phyloP scores from a whole-genome alignment of 1,140 invertebrate genomes.

The Episyrphus balteatus region DNA sequence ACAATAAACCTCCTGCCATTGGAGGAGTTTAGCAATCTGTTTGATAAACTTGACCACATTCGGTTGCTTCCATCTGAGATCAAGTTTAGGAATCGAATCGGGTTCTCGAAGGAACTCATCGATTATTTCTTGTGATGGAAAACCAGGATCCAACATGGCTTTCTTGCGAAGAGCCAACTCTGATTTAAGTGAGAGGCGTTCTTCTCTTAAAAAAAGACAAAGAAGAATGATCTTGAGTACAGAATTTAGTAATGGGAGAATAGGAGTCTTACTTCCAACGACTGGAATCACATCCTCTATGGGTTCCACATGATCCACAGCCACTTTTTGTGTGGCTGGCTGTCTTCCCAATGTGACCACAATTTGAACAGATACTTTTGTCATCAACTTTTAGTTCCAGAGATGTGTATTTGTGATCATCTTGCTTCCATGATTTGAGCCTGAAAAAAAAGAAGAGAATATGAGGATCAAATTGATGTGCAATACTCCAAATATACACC shows the following conservation, averaged over 20 bases:
- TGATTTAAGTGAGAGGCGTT: slow-evolving; percentile 47
- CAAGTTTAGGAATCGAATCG: slow-evolving; percentile 38
- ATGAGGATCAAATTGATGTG: not conserved
- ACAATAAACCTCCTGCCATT: slow-evolving; percentile 65
- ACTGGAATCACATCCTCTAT: slow-evolving; percentile 45
- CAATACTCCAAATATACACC: slow-evolving; percentile 27
- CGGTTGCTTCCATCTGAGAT: slow-evolving; percentile 53
- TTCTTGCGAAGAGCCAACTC: slow-evolving; percentile 59
- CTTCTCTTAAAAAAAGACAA: slow-evolving; percentile 39
- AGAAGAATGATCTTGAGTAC: not conserved
- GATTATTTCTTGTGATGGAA: slow-evolving; percentile 62
- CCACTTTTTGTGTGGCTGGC: slow-evolving; percentile 49
- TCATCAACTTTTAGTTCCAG: slow-evolving; percentile 41
- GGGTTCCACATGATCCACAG: slow-evolving; percentile 48
- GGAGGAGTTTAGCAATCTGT: slow-evolving; percentile 51
- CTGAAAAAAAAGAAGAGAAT: slow-evolving; percentile 20
- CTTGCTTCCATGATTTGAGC: slow-evolving; percentile 48
- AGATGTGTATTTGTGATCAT: slow-evolving; percentile 42
- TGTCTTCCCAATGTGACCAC: slow-evolving; percentile 53
- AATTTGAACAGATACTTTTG: slow-evolving; percentile 51
- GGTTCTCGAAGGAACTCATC: slow-evolving; percentile 57
- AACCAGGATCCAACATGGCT: slow-evolving; percentile 49
- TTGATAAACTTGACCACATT: slow-evolving; percentile 58
- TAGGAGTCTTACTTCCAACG: slow-evolving; percentile 43
- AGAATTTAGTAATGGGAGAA: not conserved